Conservation (phyloP, 2,888 invertebrate genomes). For the Ormyrus nitidulus region DNA sequence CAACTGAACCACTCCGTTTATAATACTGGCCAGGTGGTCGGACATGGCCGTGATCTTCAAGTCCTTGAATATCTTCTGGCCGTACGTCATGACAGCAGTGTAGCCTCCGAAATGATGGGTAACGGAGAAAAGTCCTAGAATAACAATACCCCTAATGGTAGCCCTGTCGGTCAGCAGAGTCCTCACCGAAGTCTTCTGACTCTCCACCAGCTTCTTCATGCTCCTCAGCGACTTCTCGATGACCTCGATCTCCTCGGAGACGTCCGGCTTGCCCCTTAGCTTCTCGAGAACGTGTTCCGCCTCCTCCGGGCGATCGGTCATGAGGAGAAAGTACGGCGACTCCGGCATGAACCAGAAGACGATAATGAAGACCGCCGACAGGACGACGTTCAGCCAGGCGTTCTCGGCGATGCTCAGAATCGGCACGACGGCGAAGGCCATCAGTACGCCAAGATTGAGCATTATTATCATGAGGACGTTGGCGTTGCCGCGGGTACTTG, state of each 20-base stretch:
- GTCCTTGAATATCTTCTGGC: conserved; percentile 74
- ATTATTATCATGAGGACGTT: conserved; percentile 78
- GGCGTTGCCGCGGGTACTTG: conserved; percentile 77
- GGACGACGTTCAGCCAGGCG: conserved; percentile 66
- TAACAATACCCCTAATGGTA: conserved; percentile 73
- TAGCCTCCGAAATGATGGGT: conserved; percentile 76
- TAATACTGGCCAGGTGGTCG: conserved; percentile 63
- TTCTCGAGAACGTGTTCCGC: conserved; percentile 74
- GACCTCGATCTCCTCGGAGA: conserved; percentile 76
- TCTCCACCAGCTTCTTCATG: conserved; percentile 24
- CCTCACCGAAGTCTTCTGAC: conserved; percentile 55
- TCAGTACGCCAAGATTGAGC: conserved; percentile 70
- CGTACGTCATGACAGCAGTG: conserved; percentile 68
- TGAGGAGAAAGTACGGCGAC: conserved; percentile 74
- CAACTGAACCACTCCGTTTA: conserved; percentile 64
- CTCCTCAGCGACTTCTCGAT: conserved; percentile 57
- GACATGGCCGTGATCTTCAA: conserved; percentile 59
- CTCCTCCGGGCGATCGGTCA: conserved; percentile 68
- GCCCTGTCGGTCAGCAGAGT: conserved; percentile 62
- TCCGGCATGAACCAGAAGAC: conserved; percentile 76
- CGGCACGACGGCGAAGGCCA: conserved; percentile 64
- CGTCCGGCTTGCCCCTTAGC: conserved; percentile 75
- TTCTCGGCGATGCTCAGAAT: conserved; percentile 61
- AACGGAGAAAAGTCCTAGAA: conserved; percentile 73
- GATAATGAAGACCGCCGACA: conserved; percentile 70